A percentile compares a stretch with the other conserved stretches of the same genome.
phyloP scores from a whole-genome alignment of 2,888 invertebrate genomes.

The Calephelis perditalis region DNA sequence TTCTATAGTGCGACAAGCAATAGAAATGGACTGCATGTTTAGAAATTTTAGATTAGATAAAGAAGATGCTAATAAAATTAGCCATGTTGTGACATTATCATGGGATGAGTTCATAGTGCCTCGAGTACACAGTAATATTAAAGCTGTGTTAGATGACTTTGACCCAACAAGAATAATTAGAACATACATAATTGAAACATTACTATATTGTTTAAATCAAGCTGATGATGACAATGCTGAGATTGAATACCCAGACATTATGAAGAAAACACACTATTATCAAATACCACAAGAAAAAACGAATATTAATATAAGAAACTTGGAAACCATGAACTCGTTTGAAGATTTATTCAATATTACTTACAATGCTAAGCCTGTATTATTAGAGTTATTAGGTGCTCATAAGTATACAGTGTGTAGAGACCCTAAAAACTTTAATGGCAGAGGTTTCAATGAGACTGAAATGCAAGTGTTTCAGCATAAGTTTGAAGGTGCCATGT shows the following conservation, averaged over 20 bases:
- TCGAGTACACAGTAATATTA: conserved; percentile 73
- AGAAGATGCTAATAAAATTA: conserved; percentile 64
- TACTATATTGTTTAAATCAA: conserved; percentile 67
- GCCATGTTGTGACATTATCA: conserved; percentile 74
- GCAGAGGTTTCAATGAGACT: conserved; percentile 60
- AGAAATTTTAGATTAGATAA: conserved; percentile 77
- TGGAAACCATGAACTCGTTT: conserved; percentile 64
- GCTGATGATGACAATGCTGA: conserved; percentile 64
- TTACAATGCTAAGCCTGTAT: conserved; percentile 43
- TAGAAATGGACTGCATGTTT: conserved; percentile 82
- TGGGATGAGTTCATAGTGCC: conserved; percentile 84
- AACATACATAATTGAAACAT: conserved; percentile 49
- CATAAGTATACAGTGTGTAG: conserved; percentile 72
- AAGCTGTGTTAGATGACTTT: conserved; percentile 72
- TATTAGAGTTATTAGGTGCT: conserved; percentile 54
- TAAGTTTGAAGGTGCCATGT: conserved; percentile 72
- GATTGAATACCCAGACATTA: conserved; percentile 58
- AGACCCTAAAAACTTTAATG: conserved; percentile 52
- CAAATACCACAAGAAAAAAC: conserved; percentile 47
- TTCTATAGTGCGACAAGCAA: conserved; percentile 64
- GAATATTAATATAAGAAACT: conserved; percentile 54
- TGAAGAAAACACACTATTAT: conserved; percentile 68
- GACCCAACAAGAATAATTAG: conserved; percentile 60
- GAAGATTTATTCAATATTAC: conserved; percentile 59
- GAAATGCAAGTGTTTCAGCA: conserved; percentile 69